Base-by-base conservation (phyloP, 2,797 vertebrate genomes). In the Moxostoma hubbsi region DNA sequence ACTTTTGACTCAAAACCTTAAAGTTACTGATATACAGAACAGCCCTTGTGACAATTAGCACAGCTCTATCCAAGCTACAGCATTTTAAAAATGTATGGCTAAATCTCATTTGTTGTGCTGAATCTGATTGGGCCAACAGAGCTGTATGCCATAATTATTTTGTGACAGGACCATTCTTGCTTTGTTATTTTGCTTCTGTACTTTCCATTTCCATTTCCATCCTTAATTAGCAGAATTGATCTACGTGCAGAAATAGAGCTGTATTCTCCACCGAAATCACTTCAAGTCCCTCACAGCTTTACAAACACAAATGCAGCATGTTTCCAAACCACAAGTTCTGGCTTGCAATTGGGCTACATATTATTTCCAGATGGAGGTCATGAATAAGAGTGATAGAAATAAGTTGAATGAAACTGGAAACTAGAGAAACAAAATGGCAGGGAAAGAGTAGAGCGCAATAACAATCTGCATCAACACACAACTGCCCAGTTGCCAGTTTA, bases 301-400 rank as follows among this genome's bases (percentile, higher is more conserved):
- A 58, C 66, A 58, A 75, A 81, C 82, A 84, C 70, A 78, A 86
- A 82, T 82, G 73, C 79, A 88, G 84, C 87, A 81, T 66, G 49
- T 84, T 86, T 87, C 85, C 89, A 89, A 90, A 90, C 90, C 90
- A 90, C 92, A 90, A 81, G 80, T 63, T 89, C 92, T 89, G 89
- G 87, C 87, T 92, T 92, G 89, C 93, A 93, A 93, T 93, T 89
- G 90, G 61, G 88, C 87, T 91, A 86, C 88, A 91, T 94, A 94
- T 94, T 90, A 93, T 93, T 94, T 94, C 92, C 94, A 94, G 93
- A 94, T 94, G 93, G 91, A 87, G 90, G 87, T 92, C 91, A 91
- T 92, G 92, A 94, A 93, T 93, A 91, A 92, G 92, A 87, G 88
- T 58, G 81, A 92, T 89, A 90, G 92, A 93, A 93, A 94, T 88